phyloP scores from a whole-genome alignment of 2,888 invertebrate genomes.

The Tillus elongatus region DNA sequence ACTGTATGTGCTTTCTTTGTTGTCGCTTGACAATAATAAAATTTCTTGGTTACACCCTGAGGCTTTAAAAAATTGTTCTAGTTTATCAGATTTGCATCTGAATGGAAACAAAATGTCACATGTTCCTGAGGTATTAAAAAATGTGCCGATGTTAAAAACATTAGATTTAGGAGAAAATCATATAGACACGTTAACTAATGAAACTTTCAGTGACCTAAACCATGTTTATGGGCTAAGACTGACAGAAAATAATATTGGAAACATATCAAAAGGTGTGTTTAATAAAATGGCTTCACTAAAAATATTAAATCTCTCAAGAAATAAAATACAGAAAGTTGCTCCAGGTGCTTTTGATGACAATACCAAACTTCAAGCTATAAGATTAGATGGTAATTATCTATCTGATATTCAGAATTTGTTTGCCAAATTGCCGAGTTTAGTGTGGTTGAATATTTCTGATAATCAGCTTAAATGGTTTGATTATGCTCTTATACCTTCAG shows the following conservation, averaged over 20 bases:
- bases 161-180: constrained; percentile 80
- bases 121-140: constrained; percentile 65
- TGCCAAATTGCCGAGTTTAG: constrained; percentile 68
- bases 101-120: constrained; percentile 70
- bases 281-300: constrained; percentile 68
- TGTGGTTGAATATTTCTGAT: constrained; percentile 80
- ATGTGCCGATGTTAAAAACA: constrained; percentile 67
- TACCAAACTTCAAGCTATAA: constrained; percentile 67
- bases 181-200: constrained; percentile 66
- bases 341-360: constrained; percentile 70
- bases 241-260: constrained; percentile 76
- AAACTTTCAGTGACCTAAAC: constrained; percentile 70
- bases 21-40: constrained; percentile 73
- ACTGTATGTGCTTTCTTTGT: constrained; percentile 62
- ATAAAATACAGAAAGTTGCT: constrained; percentile 71
- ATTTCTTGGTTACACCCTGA: constrained; percentile 65
- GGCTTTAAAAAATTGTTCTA: constrained; percentile 69
- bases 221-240: constrained; percentile 73
- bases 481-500: constrained; percentile 75
- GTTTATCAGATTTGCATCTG: constrained; percentile 71
- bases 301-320: constrained; percentile 74
- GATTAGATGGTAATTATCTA: constrained; percentile 73
- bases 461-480: constrained; percentile 77
- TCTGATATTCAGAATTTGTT: constrained; percentile 71
- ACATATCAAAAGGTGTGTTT: constrained; percentile 70